Base-by-base conservation (phyloP, 1,140 invertebrate genomes). In the Araneus ventricosus region DNA sequence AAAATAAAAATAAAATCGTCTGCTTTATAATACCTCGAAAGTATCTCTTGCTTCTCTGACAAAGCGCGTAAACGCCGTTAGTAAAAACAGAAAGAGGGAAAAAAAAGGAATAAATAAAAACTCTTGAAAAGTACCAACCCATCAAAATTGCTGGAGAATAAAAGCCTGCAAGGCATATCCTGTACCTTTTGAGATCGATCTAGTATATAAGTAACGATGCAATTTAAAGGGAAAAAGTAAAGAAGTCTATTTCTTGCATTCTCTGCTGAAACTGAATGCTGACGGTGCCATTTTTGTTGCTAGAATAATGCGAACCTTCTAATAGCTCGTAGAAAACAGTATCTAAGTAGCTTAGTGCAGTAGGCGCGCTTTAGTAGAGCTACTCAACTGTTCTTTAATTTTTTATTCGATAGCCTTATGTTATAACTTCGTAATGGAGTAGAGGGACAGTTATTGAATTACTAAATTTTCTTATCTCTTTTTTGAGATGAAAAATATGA, bases 161-260 rank as follows among this genome's bases (percentile, higher is more conserved):
- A 59, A 75, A 30, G 61, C 75, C 90, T 59, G 61, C n/a, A 6
- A 70, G 84, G 90, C 82, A 57, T 86, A 45, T 52, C 37, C 24
- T 75, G 39, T 82, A 86, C 17, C 89, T 70, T 75, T 70, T 45
- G n/a, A 86, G 57, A 92, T 92, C 90, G 80, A 92, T 92, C 59
- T 22, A 4, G 59, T 91, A 70, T 86, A 45, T 86, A 92, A 92
- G 82, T 86, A 92, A 92, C 84, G 90, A 86, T 75, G 82, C 90
- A 86, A 92, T 86, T 92, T 92, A 75, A 63, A 59, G 79, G 7
- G 37, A 75, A 52, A 91, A 67, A 67, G 63, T 57, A 41, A 70
- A 92, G 24, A 84, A 52, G n/a, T 52, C 39, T 84, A 75, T 30
- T 45, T 20, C 82, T 52, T 52, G 41, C 24, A 57, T 10, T 80